Conservation (phyloP, 1,140 invertebrate genomes). For the Oreohelix idahoensis region DNA sequence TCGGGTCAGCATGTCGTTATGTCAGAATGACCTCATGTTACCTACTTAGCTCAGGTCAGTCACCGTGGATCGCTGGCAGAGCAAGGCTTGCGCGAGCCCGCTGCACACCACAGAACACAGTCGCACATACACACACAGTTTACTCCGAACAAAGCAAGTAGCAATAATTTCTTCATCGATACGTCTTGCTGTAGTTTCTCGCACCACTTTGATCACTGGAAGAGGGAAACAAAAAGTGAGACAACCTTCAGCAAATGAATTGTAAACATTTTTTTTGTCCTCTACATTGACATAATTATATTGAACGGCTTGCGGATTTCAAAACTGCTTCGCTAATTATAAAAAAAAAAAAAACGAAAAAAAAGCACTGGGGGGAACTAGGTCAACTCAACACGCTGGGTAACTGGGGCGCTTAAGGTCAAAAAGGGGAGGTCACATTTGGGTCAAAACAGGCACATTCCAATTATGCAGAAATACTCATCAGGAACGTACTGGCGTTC, state of each 20-base stretch:
- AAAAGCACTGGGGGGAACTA: neutral
- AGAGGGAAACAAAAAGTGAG: no score
- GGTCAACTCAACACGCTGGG: conserved; percentile 25
- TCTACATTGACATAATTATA: neutral
- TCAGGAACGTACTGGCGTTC: neutral
- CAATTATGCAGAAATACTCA: neutral
- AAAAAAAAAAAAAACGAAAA: neutral
- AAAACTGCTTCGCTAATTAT: neutral
- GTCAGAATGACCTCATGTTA: conserved; percentile 49
- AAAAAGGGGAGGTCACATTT: conserved; percentile 16
- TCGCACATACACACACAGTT: neutral
- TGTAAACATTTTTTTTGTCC: neutral
- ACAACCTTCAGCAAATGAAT: neutral
- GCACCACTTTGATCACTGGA: neutral
- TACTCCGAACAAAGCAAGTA: neutral
- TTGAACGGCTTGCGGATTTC: neutral
- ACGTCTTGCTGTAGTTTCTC: neutral
- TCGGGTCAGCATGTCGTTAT: conserved; percentile 48
- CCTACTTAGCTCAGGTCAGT: conserved; percentile 48
- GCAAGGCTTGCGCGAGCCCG: conserved; percentile 5
- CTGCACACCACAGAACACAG: neutral
- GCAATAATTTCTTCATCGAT: neutral
- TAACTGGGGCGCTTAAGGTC: conserved; percentile 15
- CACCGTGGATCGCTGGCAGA: conserved; percentile 42
- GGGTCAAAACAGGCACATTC: conserved; percentile 18